Percentiles rank a stretch among this genome's conserved stretches.
phyloP scores from a whole-genome alignment of 2,113 vertebrate species.

The Raja brachyura region DNA sequence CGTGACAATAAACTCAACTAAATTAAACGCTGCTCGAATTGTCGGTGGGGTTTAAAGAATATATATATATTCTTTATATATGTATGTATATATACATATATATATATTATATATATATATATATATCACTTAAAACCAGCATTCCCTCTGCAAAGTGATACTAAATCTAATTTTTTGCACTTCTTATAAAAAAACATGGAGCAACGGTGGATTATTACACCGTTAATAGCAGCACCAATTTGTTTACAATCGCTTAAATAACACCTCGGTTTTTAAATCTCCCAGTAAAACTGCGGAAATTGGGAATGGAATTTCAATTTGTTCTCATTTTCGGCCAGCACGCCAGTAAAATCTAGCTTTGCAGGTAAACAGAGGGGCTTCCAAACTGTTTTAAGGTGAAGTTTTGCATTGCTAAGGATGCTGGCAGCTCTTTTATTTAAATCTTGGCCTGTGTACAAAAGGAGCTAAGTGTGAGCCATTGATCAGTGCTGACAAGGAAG shows the following conservation, averaged over 20 bases:
- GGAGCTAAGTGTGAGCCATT: not conserved
- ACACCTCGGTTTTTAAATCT: conserved; percentile 12
- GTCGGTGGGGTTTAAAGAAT: not conserved
- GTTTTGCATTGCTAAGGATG: not conserved
- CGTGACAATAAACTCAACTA: too few species aligned
- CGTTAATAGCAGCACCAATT: not conserved
- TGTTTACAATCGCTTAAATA: not conserved
- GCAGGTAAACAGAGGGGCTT: not conserved
- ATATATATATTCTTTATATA: too few species aligned
- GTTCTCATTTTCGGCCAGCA: not conserved
- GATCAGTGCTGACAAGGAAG: not conserved
- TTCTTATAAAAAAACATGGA: not conserved
- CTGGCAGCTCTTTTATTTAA: not conserved
- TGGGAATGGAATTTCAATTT: not conserved
- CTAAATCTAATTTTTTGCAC: not conserved
- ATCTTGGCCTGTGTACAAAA: not conserved
- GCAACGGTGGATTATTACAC: not conserved
- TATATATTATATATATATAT: not conserved
- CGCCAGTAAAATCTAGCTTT: not conserved
- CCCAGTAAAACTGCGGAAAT: not conserved
- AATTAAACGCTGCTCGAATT: not conserved
- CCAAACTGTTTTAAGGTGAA: not conserved
- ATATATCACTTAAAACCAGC: not conserved
- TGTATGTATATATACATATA: not conserved
- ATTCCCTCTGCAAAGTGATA: not conserved